Evolutionary conservation across 2,888 invertebrate species (phyloP).

Genomic region (Ophion slaviceki): DNA sequence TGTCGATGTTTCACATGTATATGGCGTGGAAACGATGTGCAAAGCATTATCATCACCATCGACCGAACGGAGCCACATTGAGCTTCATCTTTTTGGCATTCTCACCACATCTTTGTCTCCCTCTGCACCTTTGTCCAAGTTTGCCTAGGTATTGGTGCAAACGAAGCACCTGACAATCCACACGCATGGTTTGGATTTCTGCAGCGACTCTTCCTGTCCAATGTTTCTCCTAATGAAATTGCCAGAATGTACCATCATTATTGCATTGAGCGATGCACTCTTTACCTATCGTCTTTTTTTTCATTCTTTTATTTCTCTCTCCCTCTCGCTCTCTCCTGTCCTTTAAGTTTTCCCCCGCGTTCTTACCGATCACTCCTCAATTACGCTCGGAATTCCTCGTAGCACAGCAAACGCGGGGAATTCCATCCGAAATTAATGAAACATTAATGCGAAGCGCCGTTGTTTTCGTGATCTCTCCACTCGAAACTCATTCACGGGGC

Average conservation of each 20-base stretch:
- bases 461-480: conserved; percentile 36
- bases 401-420: neutral
- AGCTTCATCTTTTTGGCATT: neutral
- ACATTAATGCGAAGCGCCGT: conserved; percentile 22
- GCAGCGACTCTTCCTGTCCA: conserved; percentile 11
- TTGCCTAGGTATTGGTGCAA: conserved; percentile 48
- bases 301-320: conserved; percentile 18
- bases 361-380: conserved; percentile 5
- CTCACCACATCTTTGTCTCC: neutral
- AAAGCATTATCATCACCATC: conserved; percentile 20
- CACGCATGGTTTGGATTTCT: conserved; percentile 55
- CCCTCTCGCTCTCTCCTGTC: conserved; percentile 10
- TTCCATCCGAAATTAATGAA: conserved; percentile 8
- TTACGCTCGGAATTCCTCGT: conserved; percentile 3
- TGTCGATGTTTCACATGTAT: neutral
- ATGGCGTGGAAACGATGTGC: conserved; percentile 22
- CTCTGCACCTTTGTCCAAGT: neutral
- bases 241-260: conserved; percentile 15
- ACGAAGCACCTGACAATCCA: conserved; percentile 61
- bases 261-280: conserved; percentile 39
- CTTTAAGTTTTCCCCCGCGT: neutral
- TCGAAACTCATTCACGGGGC: conserved; percentile 36
- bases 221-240: conserved; percentile 56
- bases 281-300: conserved; percentile 44
- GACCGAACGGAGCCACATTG: too few relatives aligned